phyloP scores from a whole-genome alignment of 2,797 vertebrate genomes.

The Tinamus major region DNA sequence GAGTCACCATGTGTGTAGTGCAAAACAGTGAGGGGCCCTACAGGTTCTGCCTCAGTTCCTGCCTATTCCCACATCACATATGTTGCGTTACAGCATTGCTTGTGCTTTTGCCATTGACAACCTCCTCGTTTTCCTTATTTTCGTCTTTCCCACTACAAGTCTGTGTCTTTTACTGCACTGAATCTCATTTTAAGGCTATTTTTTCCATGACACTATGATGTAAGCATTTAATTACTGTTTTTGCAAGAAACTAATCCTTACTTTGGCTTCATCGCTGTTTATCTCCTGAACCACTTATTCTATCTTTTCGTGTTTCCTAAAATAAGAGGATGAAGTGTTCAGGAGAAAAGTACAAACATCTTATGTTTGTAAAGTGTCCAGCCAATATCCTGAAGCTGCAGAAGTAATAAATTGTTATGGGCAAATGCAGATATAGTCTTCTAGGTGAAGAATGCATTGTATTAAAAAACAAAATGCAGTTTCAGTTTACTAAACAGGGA shows the following conservation, averaged over 20 bases:
- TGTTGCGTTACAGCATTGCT: not conserved
- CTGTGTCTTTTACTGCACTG: not conserved
- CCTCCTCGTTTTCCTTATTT: not conserved
- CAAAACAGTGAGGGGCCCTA: not conserved
- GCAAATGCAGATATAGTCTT: not conserved
- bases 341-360: not conserved
- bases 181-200: not conserved
- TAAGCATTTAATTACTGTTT: constrained; percentile 12
- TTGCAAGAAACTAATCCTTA: not conserved
- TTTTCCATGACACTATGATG: not conserved
- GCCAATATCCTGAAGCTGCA: not conserved
- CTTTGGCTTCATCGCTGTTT: not conserved
- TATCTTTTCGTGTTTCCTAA: not conserved
- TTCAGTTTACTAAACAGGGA: not conserved
- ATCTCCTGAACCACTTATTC: not conserved
- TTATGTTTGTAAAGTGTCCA: not conserved
- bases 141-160: not conserved
- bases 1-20: not conserved
- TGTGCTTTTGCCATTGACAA: not conserved
- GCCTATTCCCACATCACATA: not conserved
- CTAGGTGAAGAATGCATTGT: not conserved
- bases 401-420: not conserved
- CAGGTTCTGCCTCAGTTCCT: not conserved
- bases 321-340: not conserved
- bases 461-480: not conserved